Evolutionary conservation across 2,113 vertebrate genomes (phyloP), one percentile per base, ranked within the genome.

Genomic region (Equus przewalskii): DNA sequence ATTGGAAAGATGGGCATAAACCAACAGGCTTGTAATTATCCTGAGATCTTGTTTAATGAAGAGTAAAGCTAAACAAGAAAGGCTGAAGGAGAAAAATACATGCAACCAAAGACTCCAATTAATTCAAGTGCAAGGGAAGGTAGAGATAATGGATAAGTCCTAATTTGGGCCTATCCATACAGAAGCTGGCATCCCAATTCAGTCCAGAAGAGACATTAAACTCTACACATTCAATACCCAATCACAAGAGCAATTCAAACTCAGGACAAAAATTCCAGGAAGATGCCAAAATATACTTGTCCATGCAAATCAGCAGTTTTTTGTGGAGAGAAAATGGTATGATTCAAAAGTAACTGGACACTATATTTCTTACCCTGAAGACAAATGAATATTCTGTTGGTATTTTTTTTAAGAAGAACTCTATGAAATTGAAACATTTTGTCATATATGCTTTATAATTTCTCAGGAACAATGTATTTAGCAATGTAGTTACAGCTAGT

Each of bases 391-490:
- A 91, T 54, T 76, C 49, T 83, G 26, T 83, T 24, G 8, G 24
- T 44, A 3, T 90, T 62, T 85, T 76, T 49, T 54, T 46, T 49
- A 65, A 90, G 67, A 97, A 90, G 65, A 95, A n/a, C 33, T 89
- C 22, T 51, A 67, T 65, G 62, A 82, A 90, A 78, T 65, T n/a
- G 41, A 92, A 58, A 79, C 26, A 69, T 64, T 81, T 90, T 65
- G 13, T 30, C 5, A 6, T 51, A 58, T 54, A 26, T 81, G 2
- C 5, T n/a, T 93, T 11, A 60, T 80, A 87, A 93, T 78, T 72
- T 93, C 60, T 89, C 28, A 75, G 56, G n/a, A 81, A 82, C 82
- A 82, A 73, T 13, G 54, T 72, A 89, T 81, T 94, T 86, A 81
- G 46, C 54, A 89, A 41, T 88, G 44, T 49, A n/a, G 15, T 44